Base-by-base conservation (phyloP, 2,113 vertebrate genomes). In the Neomonachus schauinslandi region DNA sequence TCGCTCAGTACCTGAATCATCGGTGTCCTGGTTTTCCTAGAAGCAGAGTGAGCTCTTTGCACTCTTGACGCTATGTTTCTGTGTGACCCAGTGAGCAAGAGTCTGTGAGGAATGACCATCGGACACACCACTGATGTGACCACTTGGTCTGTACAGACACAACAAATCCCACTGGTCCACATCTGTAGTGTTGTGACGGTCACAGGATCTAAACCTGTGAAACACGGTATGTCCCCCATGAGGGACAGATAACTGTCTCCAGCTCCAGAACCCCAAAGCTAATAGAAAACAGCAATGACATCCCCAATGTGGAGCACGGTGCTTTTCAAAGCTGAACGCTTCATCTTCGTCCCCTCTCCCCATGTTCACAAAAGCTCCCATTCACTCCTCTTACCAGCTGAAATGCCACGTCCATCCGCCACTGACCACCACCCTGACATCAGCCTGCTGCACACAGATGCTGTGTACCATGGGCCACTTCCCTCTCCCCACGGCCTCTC, bases 231-330 rank as follows among this genome's bases (percentile, higher is more conserved):
- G 19, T 18, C 33, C 46, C 24, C 16, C 11, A 19, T 28, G 71
- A 28, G 49, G 19, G 57, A 79, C 5, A 11, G 31, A 22, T 24
- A n/a, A 26, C n/a, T 11, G 13, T 15, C 39, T 18, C 39, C 15
- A 11, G 71, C 55, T 77, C 21, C 55, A 26, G 87, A 77, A n/a
- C 55, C 55, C 36, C 39, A n/a, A 61, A 77, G 28, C 71, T 6
- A 24, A 26, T 24, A n/a, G 49, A 49, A 76, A 49, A 49, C 28
- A 24, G 36, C 33, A 26, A 8, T n/a, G 21, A 77, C 24, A 2
- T 2, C n/a, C 31, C 19, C 49, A 19, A 5, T 19, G 24, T 6
- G 3, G 19, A n/a, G 9, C 13, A 15, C 7, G 3, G 15, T 36
- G 33, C 33, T 91, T 69, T 42, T 55, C 76, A 42, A 21, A 55